phyloP scores from a whole-genome alignment of 2,888 invertebrate species.

The Gandaritis pyraliata region DNA sequence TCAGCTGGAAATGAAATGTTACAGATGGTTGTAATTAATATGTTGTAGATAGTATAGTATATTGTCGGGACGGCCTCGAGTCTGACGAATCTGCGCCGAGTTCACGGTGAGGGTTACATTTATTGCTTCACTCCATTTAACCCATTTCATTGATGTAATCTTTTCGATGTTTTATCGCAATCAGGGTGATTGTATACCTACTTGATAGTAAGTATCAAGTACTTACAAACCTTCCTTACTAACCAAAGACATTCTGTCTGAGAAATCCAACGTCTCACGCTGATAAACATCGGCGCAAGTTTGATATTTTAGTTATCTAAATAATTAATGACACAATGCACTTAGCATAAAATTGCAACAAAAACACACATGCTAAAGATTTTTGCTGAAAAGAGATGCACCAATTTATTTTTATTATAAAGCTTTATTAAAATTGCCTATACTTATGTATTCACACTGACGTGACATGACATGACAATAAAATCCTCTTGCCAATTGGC shows the following conservation, averaged over 20 bases:
- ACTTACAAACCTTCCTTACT: neutral
- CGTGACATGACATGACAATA: no score
- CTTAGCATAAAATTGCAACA: conserved; percentile 27
- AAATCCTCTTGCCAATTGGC: no score
- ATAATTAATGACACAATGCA: conserved; percentile 29
- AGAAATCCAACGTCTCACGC: conserved; percentile 1
- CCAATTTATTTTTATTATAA: no score
- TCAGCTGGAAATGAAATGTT: conserved; percentile 46
- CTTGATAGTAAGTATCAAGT: no score
- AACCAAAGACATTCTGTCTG: conserved; percentile 1
- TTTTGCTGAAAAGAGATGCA: no score
- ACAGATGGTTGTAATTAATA: conserved; percentile 47
- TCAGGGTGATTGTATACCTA: no score
- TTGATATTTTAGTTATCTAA: conserved; percentile 9
- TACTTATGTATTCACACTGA: no score
- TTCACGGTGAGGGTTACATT: conserved; percentile 79
- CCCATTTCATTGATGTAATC: conserved; percentile 77
- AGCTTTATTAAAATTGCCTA: no score
- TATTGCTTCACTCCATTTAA: conserved; percentile 75
- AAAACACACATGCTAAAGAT: neutral
- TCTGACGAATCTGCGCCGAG: conserved; percentile 58
- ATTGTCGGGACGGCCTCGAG: conserved; percentile 58
- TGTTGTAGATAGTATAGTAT: conserved; percentile 46
- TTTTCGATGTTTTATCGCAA: conserved; percentile 54
- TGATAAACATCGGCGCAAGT: conserved; percentile 1